Evolutionary conservation across 2,113 vertebrate species (phyloP).

Genomic region (Reinhardtius hippoglossoides): DNA sequence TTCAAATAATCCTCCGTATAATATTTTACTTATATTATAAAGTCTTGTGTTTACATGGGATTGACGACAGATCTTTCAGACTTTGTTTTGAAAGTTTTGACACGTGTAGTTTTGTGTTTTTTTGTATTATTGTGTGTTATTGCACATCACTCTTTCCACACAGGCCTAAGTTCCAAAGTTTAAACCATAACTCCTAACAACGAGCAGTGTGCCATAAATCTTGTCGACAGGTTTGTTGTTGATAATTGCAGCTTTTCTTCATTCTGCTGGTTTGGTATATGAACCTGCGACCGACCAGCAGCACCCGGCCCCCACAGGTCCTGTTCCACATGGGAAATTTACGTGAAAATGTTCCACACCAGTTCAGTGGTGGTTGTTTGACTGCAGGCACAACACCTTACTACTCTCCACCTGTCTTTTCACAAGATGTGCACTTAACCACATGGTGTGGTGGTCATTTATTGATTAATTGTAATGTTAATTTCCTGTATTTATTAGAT

Average conservation of each 20-base stretch:
- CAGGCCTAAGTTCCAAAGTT: constrained; percentile 19
- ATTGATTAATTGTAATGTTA: no score
- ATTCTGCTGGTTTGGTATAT: constrained; percentile 1
- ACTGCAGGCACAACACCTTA: neutral
- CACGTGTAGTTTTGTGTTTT: neutral
- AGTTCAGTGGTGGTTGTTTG: constrained; percentile 1
- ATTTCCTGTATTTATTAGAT: no score
- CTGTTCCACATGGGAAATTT: constrained; percentile 53
- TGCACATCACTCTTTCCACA: neutral
- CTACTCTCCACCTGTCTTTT: neutral
- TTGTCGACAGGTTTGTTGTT: constrained; percentile 77
- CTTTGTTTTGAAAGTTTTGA: neutral
- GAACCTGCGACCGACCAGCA: constrained; percentile 20
- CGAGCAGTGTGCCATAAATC: constrained; percentile 81
- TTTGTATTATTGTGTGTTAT: neutral
- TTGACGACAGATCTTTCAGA: neutral
- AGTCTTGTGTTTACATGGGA: neutral
- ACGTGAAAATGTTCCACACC: neutral
- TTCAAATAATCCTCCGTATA: neutral
- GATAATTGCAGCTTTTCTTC: constrained; percentile 66
- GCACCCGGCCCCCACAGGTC: constrained; percentile 6
- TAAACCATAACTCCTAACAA: constrained; percentile 39
- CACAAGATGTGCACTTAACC: no score
- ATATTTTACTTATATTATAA: neutral
- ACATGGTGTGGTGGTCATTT: no score